Base-by-base conservation (phyloP, 2,888 invertebrate genomes). In the Tipula vernalis region DNA sequence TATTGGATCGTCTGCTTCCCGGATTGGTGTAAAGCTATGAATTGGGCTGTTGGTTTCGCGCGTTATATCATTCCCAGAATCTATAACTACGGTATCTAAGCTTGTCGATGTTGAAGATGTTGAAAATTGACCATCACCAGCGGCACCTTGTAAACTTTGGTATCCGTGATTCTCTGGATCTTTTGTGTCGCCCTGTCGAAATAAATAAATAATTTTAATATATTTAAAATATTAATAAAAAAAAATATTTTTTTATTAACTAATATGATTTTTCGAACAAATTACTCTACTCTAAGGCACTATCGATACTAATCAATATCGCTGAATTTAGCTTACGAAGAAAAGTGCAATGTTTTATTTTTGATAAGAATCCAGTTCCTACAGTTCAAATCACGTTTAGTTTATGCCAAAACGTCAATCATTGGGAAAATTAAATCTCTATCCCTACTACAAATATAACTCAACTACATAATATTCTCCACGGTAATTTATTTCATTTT, bases 31-130 rank as follows among this genome's bases (percentile, higher is more conserved):
- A 36, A 86, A 86, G 2, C 13, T 36, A 84, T 3, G 90, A 89
- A 87, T 90, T 90, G 15, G 89, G 88, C 86, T 90, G 90, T 87
- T 84, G 44, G 36, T 83, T 83, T 41, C 41, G 2, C 44, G 12
- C 8, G 84, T 84, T 39, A 84, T 84, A 44, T 88, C 88, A 87
- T 8, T 36, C 15, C 36, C 86, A 10, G 51, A 57, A 86, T 89
- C 89, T 83, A 88, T 87, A 13, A 88, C 85, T 13, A 88, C 92
- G 71, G 92, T 92, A 88, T 94, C 94, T 88, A 94, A 90, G 87
- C 94, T 94, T 36, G 94, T 94, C 90, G 93, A 94, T 87, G 94
- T 94, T 71, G 94, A 94, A 47, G 93, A 91, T 1, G 18, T 10
- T 5, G 71, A 71, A 28, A 71, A 71, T 71, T 71, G 94, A 94